Evolutionary conservation across 1,140 invertebrate genomes (phyloP).

Genomic region (Zaprionus lachaisei): DNA sequence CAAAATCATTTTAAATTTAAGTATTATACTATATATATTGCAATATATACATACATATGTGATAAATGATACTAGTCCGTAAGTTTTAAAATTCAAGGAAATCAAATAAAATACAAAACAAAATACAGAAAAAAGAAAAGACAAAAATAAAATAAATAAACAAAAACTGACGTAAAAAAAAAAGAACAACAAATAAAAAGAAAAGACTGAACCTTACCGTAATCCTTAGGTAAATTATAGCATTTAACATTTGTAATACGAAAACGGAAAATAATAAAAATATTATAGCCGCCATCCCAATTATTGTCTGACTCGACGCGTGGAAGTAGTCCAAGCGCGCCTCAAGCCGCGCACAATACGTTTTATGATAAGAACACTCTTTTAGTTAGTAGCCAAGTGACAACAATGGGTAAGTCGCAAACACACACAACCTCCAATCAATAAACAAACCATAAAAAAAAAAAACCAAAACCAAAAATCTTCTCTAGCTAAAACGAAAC

Average conservation of each 20-base stretch:
- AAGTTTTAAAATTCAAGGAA: constrained; percentile 63
- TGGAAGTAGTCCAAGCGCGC: constrained; percentile 62
- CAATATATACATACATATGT: constrained; percentile 29
- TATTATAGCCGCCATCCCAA: constrained; percentile 71
- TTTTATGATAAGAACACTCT: constrained; percentile 61
- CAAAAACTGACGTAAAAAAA: constrained; percentile 36
- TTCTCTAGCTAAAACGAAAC: constrained; percentile 17
- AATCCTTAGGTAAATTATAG: constrained; percentile 67
- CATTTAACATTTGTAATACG: constrained; percentile 72
- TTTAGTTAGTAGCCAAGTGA: constrained; percentile 73
- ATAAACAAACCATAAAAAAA: constrained; percentile 22
- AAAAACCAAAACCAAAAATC: constrained; percentile 24
- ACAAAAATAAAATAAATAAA: constrained; percentile 26
- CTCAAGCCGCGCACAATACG: constrained; percentile 36
- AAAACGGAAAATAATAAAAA: constrained; percentile 63
- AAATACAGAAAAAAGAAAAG: constrained; percentile 19
- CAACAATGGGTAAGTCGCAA: constrained; percentile 74
- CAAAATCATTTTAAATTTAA: constrained; percentile 73
- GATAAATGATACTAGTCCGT: constrained; percentile 54
- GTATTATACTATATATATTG: constrained; percentile 60
- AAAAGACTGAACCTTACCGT: constrained; percentile 62
- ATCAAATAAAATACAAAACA: constrained; percentile 42
- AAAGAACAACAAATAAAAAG: constrained; percentile 24
- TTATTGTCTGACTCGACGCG: constrained; percentile 66
- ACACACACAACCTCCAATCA: constrained; percentile 22